Percentiles rank a stretch among this genome's conserved stretches.
Evolutionary conservation across 2,888 invertebrate species (phyloP).

Genomic region (Heteromyza rotundicornis): DNA sequence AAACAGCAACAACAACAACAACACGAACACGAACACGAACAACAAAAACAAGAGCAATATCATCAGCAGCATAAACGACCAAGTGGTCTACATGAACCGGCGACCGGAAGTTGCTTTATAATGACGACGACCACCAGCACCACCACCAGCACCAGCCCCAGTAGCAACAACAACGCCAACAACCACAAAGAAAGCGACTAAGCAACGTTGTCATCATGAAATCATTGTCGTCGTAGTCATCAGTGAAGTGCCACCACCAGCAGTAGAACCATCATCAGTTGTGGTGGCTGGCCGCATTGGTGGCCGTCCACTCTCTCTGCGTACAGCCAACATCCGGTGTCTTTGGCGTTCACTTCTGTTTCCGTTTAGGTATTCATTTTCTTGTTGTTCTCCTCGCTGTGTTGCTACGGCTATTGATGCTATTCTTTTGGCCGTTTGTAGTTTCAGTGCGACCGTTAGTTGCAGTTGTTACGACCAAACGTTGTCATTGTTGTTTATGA

Average conservation of each 20-base stretch:
- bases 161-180: conserved; percentile 2
- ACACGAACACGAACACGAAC: not conserved
- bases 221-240: not conserved
- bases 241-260: not conserved
- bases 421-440: not conserved
- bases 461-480: conserved; percentile 4
- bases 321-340: not conserved
- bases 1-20: not conserved
- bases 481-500: conserved; percentile 5
- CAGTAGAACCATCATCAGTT: conserved; percentile 7
- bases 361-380: not conserved
- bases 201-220: not conserved
- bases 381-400: not conserved
- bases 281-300: not conserved
- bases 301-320: not conserved
- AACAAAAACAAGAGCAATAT: not conserved
- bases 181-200: not conserved
- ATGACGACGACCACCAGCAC: not conserved
- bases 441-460: not conserved
- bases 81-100: not conserved
- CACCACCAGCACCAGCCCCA: conserved; percentile 1
- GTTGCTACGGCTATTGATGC: not conserved
- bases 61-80: not conserved
- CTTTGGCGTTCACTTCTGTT: not conserved
- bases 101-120: conserved; percentile 14